Base-by-base conservation (phyloP, 2,113 vertebrate species). In the Plectropomus leopardus region DNA sequence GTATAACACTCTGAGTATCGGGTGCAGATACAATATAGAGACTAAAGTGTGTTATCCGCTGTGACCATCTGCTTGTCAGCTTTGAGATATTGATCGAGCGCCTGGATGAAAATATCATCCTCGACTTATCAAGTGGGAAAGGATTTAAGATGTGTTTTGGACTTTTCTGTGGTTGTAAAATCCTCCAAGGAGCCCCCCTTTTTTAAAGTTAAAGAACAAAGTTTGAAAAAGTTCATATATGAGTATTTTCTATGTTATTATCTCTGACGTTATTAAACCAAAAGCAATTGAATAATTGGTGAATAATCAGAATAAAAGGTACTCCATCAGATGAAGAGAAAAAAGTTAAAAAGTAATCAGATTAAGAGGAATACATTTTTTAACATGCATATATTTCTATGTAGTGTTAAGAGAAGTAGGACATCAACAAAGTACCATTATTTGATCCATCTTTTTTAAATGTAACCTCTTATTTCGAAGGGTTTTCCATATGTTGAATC, bases 21-120 rank as follows among this genome's bases (percentile, higher is more conserved):
- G 58, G 24, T 17, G 50, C 50, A n/a, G n/a, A n/a, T n/a, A 59
- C 59, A 28, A 55, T 14, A 40, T n/a, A 17, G 65, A 53, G 11
- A 42, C 14, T 36, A 4, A 21, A 30, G 26, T 0, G 17, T 40
- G 57, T 67, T 71, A 88, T 82, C 85, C 61, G 58, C 70, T 40
- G 7, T 82, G 67, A 53, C 26, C 48, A 60, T 67, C 60, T 8
- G 5, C 73, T 42, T n/a, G 9, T 45, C 50, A 68, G 59, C 55
- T 54, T 19, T 32, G 19, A 50, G 66, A 61, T 55, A 78, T 69
- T 55, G 80, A 82, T 76, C 24, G 0, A 68, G 36, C 7, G 36
- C 17, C 54, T 24, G 59, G 30, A 36, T 61, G 51, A 75, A 21
- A 79, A 68, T 21, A 67, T 76, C 66, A 32, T 11, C 63, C 15